Percentiles rank a stretch among this genome's conserved stretches.
phyloP scores from a whole-genome alignment of 2,888 invertebrate species.

The Epirrita christyi region DNA sequence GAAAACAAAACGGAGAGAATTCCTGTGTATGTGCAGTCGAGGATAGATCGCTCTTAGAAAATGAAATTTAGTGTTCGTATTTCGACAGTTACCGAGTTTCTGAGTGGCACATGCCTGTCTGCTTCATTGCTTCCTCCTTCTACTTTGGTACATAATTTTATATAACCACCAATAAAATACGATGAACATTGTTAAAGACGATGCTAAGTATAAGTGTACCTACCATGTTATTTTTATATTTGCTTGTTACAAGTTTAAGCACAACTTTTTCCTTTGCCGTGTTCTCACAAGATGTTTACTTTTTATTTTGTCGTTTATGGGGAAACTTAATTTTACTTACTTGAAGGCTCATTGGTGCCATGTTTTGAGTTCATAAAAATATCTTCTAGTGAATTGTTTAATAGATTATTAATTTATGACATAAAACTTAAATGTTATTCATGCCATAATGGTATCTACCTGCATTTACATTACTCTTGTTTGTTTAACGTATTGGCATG shows the following conservation, averaged over 20 bases:
- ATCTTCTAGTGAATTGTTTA: neutral
- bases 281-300: slow-evolving; percentile 5
- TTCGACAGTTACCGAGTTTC: slow-evolving; percentile 24
- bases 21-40: slow-evolving; percentile 53
- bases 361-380: slow-evolving; percentile 9
- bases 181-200: neutral
- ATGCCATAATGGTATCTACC: too few species aligned
- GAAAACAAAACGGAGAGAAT: slow-evolving; percentile 38
- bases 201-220: neutral
- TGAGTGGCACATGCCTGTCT: slow-evolving; percentile 36
- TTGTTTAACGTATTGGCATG: neutral
- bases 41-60: slow-evolving; percentile 55
- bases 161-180: slow-evolving; percentile 1
- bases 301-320: slow-evolving; percentile 8
- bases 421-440: too few species aligned
- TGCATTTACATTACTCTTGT: neutral
- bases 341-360: slow-evolving; percentile 1
- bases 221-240: neutral
- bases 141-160: slow-evolving; percentile 4
- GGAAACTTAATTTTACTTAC: slow-evolving; percentile 15
- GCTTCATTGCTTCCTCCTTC: slow-evolving; percentile 17
- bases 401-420: too few species aligned
- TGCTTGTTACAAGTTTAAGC: slow-evolving; percentile 2
- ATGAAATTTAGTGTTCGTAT: slow-evolving; percentile 59
- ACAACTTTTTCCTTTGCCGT: slow-evolving; percentile 7